These are phyloP conservation scores for Ganaspis brasiliensis DNA, from an alignment of 2,888 invertebrate genomes.

Conservation along the genomic window DNA sequence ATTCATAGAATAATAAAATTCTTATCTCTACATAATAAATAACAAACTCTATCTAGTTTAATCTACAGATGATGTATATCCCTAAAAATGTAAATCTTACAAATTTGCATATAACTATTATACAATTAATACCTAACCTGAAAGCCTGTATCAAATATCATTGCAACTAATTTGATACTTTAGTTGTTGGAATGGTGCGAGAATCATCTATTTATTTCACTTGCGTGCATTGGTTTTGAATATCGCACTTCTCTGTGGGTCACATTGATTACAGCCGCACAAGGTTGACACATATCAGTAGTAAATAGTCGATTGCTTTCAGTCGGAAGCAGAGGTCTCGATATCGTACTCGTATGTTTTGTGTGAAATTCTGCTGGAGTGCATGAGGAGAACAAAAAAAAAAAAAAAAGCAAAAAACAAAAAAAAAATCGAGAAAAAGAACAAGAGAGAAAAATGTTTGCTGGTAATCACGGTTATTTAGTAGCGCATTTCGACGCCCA, in stretches of 20 bases:
- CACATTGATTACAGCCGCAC: neutral
- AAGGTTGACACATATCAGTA: neutral
- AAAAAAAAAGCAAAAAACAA: neutral
- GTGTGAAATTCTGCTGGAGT: neutral
- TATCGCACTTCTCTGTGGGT: neutral
- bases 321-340: neutral
- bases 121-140: too few species aligned
- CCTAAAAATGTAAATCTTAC: too few species aligned
- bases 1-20: too few species aligned
- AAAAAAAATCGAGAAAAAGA: neutral
- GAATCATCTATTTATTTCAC: neutral
- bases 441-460: neutral
- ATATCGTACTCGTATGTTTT: neutral
- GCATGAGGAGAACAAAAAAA: neutral
- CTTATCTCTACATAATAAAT: too few species aligned
- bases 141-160: too few species aligned
- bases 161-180: too few species aligned
- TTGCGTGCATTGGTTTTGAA: neutral
- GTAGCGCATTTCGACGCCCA: neutral
- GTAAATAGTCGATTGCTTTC: constrained; percentile 10
- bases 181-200: too few species aligned
- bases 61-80: too few species aligned
- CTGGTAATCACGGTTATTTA: constrained; percentile 25
- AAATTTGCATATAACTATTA: too few species aligned
- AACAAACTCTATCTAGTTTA: too few species aligned